Evolutionary conservation across 2,797 vertebrate genomes (phyloP), one percentile per base, ranked within the genome.

Genomic region (Catostomus latipinnis): DNA sequence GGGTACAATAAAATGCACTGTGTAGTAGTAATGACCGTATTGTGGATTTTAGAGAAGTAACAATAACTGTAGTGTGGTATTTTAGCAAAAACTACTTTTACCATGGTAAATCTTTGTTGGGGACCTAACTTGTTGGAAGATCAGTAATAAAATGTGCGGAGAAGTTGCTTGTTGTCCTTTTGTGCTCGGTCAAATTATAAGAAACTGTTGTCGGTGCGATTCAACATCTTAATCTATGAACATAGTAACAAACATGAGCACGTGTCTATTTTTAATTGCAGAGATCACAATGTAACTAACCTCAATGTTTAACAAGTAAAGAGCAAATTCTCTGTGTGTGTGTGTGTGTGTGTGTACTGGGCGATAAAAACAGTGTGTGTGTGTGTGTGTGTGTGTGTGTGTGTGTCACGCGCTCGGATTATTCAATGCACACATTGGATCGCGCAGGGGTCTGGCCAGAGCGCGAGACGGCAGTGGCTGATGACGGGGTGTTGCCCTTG

Each of bases 361-460:
- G 58, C 66, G 56, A 58, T 1, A 22, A 22, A 22, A 22, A 22
- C 6, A 11, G 48, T 63, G 57, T 61, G 52, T 75, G 6, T 8
- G 53, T 71, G 11, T 54, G 48, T 62, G 57, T 61, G 52, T 75
- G 6, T 8, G 12, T 3, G 46, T 78, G 57, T 74, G 63, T 63
- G 74, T 49, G 60, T 65, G 74, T 84, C 79, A 80, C 82, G 66
- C 74, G 80, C 74, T 84, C 18, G 49, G 75, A 50, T 81, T 67
- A 63, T 71, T 74, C 67, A 74, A 49, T 7, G 34, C 74, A 54
- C 77, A 16, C 66, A 83, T 80, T 83, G 81, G 82, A 58, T 69
- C 43, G 46, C 48, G 76, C 34, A 80, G 81, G 85, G 85, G 82
- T 78, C 80, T 80, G 85, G 82, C 76, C 76, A 62, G 52, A 75